Evolutionary conservation across 1,140 invertebrate genomes (phyloP).

Genomic region (Pissodes strobi): DNA sequence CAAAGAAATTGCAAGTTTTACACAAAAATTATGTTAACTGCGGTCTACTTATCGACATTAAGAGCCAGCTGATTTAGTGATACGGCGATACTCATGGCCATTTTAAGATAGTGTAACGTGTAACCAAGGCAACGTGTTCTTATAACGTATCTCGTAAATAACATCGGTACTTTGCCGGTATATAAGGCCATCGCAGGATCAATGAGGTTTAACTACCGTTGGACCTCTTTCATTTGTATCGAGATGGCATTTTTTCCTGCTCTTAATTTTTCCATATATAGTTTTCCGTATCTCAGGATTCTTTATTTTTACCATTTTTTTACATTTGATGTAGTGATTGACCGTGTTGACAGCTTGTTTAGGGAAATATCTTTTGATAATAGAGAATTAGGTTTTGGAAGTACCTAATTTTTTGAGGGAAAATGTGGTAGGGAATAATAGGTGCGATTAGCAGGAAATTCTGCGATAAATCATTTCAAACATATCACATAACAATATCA

Average conservation of each 20-base stretch:
- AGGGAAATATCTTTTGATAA: no score
- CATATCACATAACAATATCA: no score
- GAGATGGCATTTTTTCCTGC: background rate
- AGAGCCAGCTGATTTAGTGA: constrained; percentile 20
- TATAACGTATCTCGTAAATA: constrained; percentile 21
- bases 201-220: constrained; percentile 27
- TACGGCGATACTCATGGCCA: constrained; percentile 17
- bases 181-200: constrained; percentile 21
- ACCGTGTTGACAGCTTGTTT: background rate
- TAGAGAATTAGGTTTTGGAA: no score
- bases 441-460: no score
- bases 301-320: no score
- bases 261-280: background rate
- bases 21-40: constrained; percentile 26
- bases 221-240: constrained; percentile 4
- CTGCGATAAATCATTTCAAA: no score
- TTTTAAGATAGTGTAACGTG: constrained; percentile 27
- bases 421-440: no score
- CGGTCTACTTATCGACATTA: constrained; percentile 24
- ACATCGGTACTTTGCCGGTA: constrained; percentile 21
- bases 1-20: constrained; percentile 12
- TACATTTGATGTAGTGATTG: no score
- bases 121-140: constrained; percentile 18
- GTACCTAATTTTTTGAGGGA: no score
- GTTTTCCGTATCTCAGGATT: background rate